Evolutionary conservation across 2,113 vertebrate species (phyloP).

Genomic region (Gracilinanus agilis): DNA sequence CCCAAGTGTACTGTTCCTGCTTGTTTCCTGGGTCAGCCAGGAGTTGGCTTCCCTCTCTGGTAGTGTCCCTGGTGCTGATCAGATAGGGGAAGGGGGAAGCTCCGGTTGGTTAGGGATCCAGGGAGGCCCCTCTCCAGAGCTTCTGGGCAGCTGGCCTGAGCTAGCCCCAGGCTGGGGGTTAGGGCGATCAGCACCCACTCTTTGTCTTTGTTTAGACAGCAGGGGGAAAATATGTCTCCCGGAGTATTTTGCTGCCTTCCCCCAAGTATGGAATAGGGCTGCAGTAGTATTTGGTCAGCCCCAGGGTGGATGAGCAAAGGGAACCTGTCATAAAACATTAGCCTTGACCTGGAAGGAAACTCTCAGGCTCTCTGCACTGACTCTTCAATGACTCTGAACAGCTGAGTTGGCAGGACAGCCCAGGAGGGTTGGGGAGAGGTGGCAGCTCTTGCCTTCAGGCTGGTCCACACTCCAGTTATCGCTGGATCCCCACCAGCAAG

Average conservation of each 20-base stretch:
- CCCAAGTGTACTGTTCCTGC: not conserved
- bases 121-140: not conserved
- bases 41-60: not conserved
- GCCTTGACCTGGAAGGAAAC: slow-evolving; percentile 65
- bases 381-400: slow-evolving; percentile 56
- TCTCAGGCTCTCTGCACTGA: slow-evolving; percentile 34
- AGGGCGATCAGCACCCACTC: not conserved
- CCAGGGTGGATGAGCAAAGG: slow-evolving; percentile 41
- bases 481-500: not conserved
- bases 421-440: slow-evolving; percentile 45
- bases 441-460: slow-evolving; percentile 43
- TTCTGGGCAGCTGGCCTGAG: not conserved
- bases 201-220: not conserved
- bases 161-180: not conserved
- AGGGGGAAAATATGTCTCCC: not conserved
- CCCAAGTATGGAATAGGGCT: not conserved
- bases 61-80: not conserved
- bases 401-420: slow-evolving; percentile 58
- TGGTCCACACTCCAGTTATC: slow-evolving; percentile 42
- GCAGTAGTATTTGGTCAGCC: not conserved
- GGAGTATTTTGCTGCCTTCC: not conserved
- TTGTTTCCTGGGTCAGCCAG: not conserved
- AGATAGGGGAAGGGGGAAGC: not conserved
- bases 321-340: slow-evolving; percentile 57
- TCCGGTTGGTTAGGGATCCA: not conserved